phyloP scores from a whole-genome alignment of 2,113 vertebrate species.

The Azemiops feae region DNA sequence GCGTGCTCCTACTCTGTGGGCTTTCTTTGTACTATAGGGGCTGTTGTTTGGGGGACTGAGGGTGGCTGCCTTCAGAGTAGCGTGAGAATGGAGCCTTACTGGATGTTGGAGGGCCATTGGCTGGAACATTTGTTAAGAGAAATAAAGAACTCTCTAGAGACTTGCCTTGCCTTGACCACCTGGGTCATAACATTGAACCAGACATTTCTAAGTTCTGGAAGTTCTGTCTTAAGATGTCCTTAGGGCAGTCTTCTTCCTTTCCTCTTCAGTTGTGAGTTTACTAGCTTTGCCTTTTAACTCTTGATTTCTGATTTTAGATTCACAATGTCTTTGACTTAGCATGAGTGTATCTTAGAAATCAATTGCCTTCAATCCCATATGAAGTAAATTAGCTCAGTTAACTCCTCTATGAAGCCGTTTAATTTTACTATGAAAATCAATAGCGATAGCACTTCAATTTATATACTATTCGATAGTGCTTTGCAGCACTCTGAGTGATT shows the following conservation, averaged over 20 bases:
- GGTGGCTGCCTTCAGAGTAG: too few species aligned
- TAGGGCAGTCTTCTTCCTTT: background rate
- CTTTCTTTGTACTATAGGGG: too few species aligned
- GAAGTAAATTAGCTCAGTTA: conserved; percentile 25
- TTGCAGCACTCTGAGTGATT: background rate
- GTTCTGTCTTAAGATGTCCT: background rate
- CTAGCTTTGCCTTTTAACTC: background rate
- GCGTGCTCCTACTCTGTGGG: too few species aligned
- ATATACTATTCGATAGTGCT: background rate
- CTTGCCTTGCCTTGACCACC: too few species aligned
- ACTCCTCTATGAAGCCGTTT: conserved; percentile 32
- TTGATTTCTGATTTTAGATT: background rate
- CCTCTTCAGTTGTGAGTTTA: background rate
- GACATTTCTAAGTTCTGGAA: background rate
- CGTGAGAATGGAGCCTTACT: too few species aligned
- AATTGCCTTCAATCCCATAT: conserved; percentile 36
- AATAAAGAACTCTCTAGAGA: too few species aligned
- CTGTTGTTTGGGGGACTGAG: too few species aligned
- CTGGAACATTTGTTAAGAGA: too few species aligned
- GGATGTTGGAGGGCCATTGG: too few species aligned
- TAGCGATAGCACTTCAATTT: background rate
- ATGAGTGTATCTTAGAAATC: background rate
- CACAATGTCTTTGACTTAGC: background rate
- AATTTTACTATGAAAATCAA: conserved; percentile 52
- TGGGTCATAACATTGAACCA: background rate